Percentiles rank a stretch among this genome's conserved stretches.
These are phyloP conservation scores for Dissostichus mawsoni DNA, from an alignment of 2,113 vertebrate species.

Conservation along the genomic window DNA sequence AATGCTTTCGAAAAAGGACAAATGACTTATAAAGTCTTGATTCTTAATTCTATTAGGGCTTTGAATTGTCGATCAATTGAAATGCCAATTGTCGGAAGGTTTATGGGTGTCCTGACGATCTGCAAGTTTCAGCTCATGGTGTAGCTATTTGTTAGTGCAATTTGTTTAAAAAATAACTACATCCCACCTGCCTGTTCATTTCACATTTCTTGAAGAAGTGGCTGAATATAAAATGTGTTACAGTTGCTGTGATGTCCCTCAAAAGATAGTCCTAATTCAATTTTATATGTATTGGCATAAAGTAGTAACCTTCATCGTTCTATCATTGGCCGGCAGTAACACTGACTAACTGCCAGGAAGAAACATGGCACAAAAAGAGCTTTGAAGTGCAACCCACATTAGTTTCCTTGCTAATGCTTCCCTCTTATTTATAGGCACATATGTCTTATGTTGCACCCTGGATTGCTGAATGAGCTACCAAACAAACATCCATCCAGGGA, in stretches of 20 bases:
- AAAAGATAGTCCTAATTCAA: no score
- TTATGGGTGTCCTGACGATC: background rate
- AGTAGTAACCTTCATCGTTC: background rate
- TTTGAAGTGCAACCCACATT: conserved; percentile 7
- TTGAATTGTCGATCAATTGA: background rate
- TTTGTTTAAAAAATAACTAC: conserved; percentile 5
- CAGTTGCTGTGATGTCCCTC: no score
- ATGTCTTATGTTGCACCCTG: background rate
- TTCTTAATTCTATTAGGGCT: background rate
- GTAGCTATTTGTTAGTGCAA: conserved; percentile 1
- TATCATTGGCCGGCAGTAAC: conserved; percentile 12
- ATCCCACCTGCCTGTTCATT: conserved; percentile 6
- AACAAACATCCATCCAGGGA: background rate
- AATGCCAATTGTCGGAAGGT: background rate
- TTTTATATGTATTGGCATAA: background rate
- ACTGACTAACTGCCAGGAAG: conserved; percentile 14
- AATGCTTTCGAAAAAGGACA: no score
- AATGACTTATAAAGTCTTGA: background rate
- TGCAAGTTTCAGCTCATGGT: background rate
- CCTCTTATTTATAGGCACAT: conserved; percentile 7
- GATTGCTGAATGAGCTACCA: background rate
- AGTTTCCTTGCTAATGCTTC: background rate
- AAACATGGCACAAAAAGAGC: conserved; percentile 6
- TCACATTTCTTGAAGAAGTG: background rate
- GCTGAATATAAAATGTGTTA: no score